phyloP scores from a whole-genome alignment of 2,113 vertebrate species.

The Nymphicus hollandicus region DNA sequence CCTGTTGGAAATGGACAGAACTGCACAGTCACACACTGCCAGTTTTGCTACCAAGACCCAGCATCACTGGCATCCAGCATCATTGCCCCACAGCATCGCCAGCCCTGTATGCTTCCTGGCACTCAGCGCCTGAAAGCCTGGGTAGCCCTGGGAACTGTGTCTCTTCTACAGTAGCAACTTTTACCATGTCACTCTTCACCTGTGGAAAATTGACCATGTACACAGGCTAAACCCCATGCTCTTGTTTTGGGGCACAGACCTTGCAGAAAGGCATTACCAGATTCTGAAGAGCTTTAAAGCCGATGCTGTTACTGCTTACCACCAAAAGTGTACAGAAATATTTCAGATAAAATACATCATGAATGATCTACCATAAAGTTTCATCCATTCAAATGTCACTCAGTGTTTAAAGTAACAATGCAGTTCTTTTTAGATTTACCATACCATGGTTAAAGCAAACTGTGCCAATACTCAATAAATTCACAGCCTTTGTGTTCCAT shows the following conservation, averaged over 20 bases:
- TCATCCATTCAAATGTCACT: neutral
- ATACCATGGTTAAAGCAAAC: neutral
- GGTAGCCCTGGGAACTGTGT: neutral
- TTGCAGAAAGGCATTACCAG: neutral
- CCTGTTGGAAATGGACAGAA: neutral
- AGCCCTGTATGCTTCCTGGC: neutral
- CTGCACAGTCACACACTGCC: neutral
- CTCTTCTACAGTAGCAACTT: neutral
- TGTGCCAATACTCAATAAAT: neutral
- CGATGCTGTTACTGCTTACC: neutral
- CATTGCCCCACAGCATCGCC: neutral
- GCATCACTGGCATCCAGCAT: accelerated
- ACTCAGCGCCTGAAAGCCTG: neutral
- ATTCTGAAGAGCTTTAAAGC: neutral
- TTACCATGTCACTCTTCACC: neutral
- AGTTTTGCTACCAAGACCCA: neutral
- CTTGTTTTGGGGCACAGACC: neutral
- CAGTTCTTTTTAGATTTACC: neutral
- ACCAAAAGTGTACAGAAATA: neutral
- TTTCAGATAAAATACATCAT: neutral
- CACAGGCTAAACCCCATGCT: neutral
- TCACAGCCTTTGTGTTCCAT: neutral
- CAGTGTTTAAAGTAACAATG: neutral
- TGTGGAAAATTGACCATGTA: neutral
- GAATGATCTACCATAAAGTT: neutral